These are phyloP conservation scores for Agelas oroides DNA, from an alignment of 37 sponge, comb jelly and placozoan species.

Conservation along the genomic window DNA sequence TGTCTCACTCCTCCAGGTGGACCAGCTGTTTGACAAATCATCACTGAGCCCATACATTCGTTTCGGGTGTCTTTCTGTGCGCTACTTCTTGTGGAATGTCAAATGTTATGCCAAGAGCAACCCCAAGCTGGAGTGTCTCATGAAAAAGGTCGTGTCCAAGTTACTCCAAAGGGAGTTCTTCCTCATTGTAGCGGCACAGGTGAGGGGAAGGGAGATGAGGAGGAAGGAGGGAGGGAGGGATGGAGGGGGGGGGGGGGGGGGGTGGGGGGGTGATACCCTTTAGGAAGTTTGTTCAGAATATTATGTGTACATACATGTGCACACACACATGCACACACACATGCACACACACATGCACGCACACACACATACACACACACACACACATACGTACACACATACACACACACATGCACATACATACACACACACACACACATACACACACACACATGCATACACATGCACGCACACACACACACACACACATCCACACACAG, in stretches of 20 bases:
- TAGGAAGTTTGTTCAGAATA: no score
- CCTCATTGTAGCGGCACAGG: conserved; percentile 45
- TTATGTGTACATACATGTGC: no score
- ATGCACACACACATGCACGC: no score
- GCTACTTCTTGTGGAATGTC: conserved; percentile 40
- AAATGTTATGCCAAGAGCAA: conserved; percentile 3
- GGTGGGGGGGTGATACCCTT: no score
- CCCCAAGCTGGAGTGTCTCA: conserved; percentile 11
- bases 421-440: no score
- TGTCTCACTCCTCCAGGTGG: background rate
- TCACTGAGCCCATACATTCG: conserved; percentile 75
- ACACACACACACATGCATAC: background rate
- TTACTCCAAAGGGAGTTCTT: conserved; percentile 66
- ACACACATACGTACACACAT: no score
- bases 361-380: no score
- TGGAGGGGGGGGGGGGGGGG: no score
- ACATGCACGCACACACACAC: background rate
- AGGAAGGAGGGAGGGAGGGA: no score
- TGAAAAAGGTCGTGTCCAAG: conserved; percentile 21
- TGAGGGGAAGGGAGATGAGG: background rate
- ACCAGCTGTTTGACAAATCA: conserved; percentile 43
- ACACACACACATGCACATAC: no score
- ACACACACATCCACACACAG: background rate
- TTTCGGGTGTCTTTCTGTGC: conserved; percentile 83
- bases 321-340: no score